Conservation (phyloP, 2,113 vertebrate species). For the Patagioenas fasciata region DNA sequence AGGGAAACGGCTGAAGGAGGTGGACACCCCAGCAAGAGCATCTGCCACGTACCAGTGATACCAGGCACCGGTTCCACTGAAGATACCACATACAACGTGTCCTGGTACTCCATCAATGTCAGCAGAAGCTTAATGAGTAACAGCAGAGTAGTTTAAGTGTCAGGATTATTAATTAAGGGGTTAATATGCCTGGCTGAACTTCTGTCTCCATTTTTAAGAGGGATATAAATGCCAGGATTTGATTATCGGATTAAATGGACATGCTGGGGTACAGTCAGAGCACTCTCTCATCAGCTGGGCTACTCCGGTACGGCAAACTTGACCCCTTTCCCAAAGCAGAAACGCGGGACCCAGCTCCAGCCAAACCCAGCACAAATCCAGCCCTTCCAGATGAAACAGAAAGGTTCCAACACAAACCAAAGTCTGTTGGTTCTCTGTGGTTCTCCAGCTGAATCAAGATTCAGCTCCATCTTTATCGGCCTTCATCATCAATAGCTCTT, state of each 20-base stretch:
- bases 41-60: background rate
- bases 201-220: background rate
- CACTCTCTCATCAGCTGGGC: background rate
- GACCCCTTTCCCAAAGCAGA: background rate
- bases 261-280: background rate
- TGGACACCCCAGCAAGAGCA: background rate
- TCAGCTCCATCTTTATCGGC: background rate
- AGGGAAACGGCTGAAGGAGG: background rate
- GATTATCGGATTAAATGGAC: background rate
- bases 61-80: background rate
- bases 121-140: background rate
- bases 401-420: background rate
- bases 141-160: background rate
- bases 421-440: background rate
- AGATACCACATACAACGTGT: background rate
- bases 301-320: background rate
- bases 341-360: accelerated
- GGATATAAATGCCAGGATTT: background rate
- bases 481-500: background rate
- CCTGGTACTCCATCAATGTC: background rate
- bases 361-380: background rate
- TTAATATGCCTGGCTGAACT: constrained; percentile 33
- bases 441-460: background rate
- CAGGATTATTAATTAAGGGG: constrained; percentile 31
- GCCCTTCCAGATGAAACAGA: background rate